A percentile compares a stretch with the other conserved stretches of the same genome.
Evolutionary conservation across 37 sponge, comb jelly and placozoan genomes (phyloP).

Genomic region (Tethya wilhelma): DNA sequence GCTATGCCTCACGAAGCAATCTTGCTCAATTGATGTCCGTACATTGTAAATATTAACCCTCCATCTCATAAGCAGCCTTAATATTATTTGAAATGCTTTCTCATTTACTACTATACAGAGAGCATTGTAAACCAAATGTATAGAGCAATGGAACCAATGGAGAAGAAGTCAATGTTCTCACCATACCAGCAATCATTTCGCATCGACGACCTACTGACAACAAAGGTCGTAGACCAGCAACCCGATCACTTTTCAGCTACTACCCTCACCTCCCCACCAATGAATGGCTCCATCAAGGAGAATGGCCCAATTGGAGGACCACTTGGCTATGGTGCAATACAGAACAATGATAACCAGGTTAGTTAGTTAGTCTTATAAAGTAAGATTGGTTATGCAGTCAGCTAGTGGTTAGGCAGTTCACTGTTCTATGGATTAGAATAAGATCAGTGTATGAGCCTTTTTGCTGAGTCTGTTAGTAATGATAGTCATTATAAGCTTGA

Average conservation of each 20-base stretch:
- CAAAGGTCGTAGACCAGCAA: slow-evolving; percentile 43
- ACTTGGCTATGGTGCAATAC: neutral
- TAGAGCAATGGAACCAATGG: neutral
- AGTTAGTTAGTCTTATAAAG: no score
- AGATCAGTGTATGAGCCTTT: no score
- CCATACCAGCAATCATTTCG: slow-evolving; percentile 54
- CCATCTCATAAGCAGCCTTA: neutral
- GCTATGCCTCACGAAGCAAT: no score
- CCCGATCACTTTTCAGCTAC: slow-evolving; percentile 27
- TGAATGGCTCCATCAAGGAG: neutral
- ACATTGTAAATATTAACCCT: neutral
- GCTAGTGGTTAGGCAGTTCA: no score
- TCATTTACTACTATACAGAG: neutral
- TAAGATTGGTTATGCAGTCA: no score
- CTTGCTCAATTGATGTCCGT: no score
- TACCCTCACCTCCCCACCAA: neutral
- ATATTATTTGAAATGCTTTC: neutral
- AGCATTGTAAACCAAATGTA: neutral
- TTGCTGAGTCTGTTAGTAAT: no score
- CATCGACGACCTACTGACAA: slow-evolving; percentile 51
- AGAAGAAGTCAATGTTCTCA: slow-evolving; percentile 9
- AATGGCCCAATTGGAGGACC: neutral
- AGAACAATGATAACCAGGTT: neutral
- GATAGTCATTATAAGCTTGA: no score
- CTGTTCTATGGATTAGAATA: no score